These are phyloP conservation scores for Herpetotheres cachinnans DNA, from an alignment of 2,113 vertebrate species.

Conservation along the genomic window DNA sequence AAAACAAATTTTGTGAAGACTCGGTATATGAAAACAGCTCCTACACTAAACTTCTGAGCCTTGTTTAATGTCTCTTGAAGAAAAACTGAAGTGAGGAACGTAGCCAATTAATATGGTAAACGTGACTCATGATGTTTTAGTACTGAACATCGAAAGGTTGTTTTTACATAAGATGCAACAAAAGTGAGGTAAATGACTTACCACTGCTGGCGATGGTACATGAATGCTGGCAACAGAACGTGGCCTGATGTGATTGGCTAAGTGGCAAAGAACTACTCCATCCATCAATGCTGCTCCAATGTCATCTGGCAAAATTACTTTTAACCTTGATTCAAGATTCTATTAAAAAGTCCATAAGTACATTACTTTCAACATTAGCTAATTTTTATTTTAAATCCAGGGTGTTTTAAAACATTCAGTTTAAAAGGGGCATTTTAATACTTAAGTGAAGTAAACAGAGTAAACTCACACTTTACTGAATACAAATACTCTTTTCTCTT, in stretches of 20 bases:
- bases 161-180: background rate
- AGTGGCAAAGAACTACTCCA: conserved; percentile 95
- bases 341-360: conserved; percentile 46
- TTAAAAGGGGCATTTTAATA: background rate
- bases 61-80: background rate
- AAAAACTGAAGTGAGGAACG: background rate
- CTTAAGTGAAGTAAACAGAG: background rate
- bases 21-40: background rate
- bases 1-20: background rate
- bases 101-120: background rate
- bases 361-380: background rate
- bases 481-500: background rate
- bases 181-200: conserved; percentile 64
- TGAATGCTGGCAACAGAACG: conserved; percentile 98
- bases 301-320: conserved; percentile 95
- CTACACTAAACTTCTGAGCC: background rate
- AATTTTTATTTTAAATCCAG: background rate
- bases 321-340: conserved; percentile 94
- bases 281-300: conserved; percentile 97
- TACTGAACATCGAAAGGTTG: background rate
- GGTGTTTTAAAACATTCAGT: background rate
- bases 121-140: background rate
- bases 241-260: conserved; percentile 97
- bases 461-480: background rate
- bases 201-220: conserved; percentile 97